Conservation (phyloP, 2,888 invertebrate species). For the Caenorhabditis zanzibari region DNA sequence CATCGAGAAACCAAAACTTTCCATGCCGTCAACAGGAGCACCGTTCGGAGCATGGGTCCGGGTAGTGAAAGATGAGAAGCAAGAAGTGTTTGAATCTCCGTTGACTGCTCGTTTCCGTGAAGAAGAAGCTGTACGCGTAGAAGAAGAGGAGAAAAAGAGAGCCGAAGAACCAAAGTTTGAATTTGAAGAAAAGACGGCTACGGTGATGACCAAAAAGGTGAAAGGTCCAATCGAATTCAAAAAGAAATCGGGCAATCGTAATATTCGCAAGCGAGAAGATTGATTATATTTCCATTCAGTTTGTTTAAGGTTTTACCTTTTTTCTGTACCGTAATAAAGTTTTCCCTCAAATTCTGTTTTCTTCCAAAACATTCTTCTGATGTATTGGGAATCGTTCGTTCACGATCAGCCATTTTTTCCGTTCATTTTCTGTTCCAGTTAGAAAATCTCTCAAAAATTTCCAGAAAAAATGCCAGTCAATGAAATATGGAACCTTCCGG, state of each 20-base stretch:
- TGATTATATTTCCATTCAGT: conserved; percentile 9
- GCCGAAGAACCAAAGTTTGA: conserved; percentile 70
- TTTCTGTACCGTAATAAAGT: neutral
- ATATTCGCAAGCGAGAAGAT: conserved; percentile 69
- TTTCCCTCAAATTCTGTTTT: neutral
- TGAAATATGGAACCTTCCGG: conserved; percentile 14
- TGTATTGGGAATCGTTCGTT: no score
- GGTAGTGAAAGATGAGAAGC: conserved; percentile 63
- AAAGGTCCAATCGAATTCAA: conserved; percentile 75
- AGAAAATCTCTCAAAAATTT: no score
- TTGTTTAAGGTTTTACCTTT: neutral
- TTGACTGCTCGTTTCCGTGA: conserved; percentile 67
- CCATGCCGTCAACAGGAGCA: conserved; percentile 20
- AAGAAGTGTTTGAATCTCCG: conserved; percentile 64
- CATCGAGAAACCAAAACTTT: conserved; percentile 10
- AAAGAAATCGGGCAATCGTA: conserved; percentile 66
- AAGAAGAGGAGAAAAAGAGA: conserved; percentile 42
- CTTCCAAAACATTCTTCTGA: no score
- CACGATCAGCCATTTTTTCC: neutral
- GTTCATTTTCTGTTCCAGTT: neutral
- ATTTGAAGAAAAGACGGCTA: conserved; percentile 73
- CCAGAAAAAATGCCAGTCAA: conserved; percentile 32
- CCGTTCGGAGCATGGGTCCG: conserved; percentile 67
- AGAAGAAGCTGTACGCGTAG: conserved; percentile 59
- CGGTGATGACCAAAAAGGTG: conserved; percentile 71